These are phyloP conservation scores for Drosophila mayri DNA, from an alignment of 1,140 invertebrate genomes.

Conservation along the genomic window DNA sequence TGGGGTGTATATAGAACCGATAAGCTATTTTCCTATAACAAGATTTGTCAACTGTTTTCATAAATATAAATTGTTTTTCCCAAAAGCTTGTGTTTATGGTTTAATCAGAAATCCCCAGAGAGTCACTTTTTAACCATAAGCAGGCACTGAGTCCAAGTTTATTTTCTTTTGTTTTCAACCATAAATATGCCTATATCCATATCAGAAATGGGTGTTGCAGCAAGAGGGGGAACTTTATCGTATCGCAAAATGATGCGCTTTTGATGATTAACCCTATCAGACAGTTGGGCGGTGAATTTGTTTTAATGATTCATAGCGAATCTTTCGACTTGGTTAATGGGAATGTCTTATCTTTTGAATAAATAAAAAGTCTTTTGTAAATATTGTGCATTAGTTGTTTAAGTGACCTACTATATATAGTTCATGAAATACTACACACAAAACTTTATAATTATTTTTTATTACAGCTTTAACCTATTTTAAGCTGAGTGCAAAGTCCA, in stretches of 20 bases:
- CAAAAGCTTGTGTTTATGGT: neutral
- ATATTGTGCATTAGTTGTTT: neutral
- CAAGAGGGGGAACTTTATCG: neutral
- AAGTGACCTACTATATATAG: neutral
- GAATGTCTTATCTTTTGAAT: slow-evolving; percentile 16
- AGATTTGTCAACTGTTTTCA: slow-evolving; percentile 45
- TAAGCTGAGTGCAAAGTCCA: neutral
- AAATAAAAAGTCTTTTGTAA: neutral
- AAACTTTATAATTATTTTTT: neutral
- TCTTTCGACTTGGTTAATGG: neutral
- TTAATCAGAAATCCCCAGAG: slow-evolving; percentile 19
- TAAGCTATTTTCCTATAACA: slow-evolving; percentile 18
- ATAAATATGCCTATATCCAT: slow-evolving; percentile 14
- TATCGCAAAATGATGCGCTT: slow-evolving; percentile 15
- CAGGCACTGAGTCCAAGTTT: slow-evolving; percentile 6
- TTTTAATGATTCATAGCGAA: slow-evolving; percentile 6
- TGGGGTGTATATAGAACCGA: slow-evolving; percentile 15
- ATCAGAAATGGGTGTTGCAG: slow-evolving; percentile 16
- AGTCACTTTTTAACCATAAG: neutral
- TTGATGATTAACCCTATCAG: slow-evolving; percentile 7
- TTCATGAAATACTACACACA: neutral
- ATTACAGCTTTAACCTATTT: neutral
- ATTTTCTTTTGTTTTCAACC: slow-evolving; percentile 25
- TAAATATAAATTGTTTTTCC: slow-evolving; percentile 23
- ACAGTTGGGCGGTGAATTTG: slow-evolving; percentile 2